phyloP scores from a whole-genome alignment of 2,888 invertebrate species.

The Muscina levida region DNA sequence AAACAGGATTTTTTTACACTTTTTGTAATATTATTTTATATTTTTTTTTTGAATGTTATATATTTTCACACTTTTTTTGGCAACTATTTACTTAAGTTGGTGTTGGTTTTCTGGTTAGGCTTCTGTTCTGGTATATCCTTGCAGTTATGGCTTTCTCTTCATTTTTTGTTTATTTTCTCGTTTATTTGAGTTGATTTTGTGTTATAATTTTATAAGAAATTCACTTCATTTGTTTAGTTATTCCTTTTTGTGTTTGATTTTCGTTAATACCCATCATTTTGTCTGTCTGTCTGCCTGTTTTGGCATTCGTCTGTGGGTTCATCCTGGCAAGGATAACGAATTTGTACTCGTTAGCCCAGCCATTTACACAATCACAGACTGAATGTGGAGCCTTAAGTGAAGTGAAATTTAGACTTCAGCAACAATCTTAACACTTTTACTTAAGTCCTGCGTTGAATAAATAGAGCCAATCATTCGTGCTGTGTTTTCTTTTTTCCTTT shows the following conservation, averaged over 20 bases:
- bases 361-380: constrained; percentile 34
- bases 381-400: background rate
- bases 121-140: too few relatives aligned
- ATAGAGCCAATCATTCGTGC: constrained; percentile 1
- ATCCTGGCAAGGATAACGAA: constrained; percentile 14
- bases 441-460: constrained; percentile 16
- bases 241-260: constrained; percentile 53
- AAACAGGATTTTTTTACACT: too few relatives aligned
- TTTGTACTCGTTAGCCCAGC: constrained; percentile 37
- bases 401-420: constrained; percentile 9
- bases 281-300: background rate
- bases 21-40: constrained; percentile 25
- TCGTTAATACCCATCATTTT: constrained; percentile 40
- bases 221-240: constrained; percentile 4
- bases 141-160: background rate
- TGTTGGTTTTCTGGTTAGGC: too few relatives aligned
- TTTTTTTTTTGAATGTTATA: constrained; percentile 50
- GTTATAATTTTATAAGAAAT: background rate
- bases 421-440: constrained; percentile 23
- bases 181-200: constrained; percentile 1
- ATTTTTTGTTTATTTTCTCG: background rate
- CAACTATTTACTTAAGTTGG: too few relatives aligned
- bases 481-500: background rate
- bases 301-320: background rate
- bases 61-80: constrained; percentile 52